Base-by-base conservation (phyloP, 30 jellyfish, hydroid and myxozoan genomes). In the Pseudorhiza aurosa region DNA sequence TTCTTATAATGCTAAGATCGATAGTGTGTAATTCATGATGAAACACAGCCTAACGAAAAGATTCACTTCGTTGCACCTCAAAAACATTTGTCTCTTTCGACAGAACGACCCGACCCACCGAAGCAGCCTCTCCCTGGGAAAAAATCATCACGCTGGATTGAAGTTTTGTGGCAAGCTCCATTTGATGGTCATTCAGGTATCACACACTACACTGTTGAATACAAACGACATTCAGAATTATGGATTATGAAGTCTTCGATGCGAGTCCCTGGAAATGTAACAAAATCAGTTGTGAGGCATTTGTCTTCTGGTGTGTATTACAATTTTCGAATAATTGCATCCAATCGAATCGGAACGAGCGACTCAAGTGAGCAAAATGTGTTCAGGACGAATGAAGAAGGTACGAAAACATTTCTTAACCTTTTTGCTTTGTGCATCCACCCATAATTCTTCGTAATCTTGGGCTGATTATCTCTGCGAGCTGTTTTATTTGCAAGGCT, bases 341-440 rank as follows among this genome's bases (percentile, higher is more conserved):
- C 83, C 32, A 91, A 91, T 70, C 45, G 47, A 32, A 78, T 77
- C 69, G 98, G 98, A 0, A 39, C 30, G 26, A 91, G 98, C 46
- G 83, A 58, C 12, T 40, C 84, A 10, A 91, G 98, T 55, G 79
- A 37, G 12, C 84, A 69, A 32, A 56, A 80, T 32, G 43, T 71
- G 14, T 59, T 91, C 47, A 68, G 74, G n/a, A 91, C 98, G n/a
- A 65, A 75, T 42, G 98, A 91, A 42, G 95, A 91, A 84, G 98
- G 98, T 91, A 82, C 4, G 59, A 15, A 21, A 4, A 12, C 10
- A 30, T 33, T 21, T 24, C 10, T 31, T n/a, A n/a, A n/a, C n/a
- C n/a, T n/a, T n/a, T n/a, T n/a, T n/a, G n/a, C n/a, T n/a, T n/a
- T n/a, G n/a, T n/a, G n/a, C n/a, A n/a, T n/a, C n/a, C n/a, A n/a